Evolutionary conservation across 2,797 vertebrate genomes (phyloP).

Genomic region (Onychomys leucogaster): DNA sequence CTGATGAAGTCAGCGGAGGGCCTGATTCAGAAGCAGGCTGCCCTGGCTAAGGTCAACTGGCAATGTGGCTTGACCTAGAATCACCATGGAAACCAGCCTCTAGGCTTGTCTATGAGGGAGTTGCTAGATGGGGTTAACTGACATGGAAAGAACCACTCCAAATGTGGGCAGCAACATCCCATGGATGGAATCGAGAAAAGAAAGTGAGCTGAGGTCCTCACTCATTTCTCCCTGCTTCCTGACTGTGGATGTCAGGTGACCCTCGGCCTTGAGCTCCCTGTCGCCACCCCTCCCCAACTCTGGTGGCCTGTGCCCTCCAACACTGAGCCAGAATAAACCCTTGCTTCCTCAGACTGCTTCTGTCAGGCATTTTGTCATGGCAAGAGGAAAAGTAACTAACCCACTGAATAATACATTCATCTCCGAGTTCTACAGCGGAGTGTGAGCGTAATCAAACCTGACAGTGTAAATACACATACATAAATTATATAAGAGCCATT

Average conservation of each 20-base stretch:
- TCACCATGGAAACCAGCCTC: background rate
- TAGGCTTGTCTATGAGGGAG: background rate
- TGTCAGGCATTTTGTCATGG: background rate
- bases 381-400: background rate
- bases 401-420: background rate
- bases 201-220: background rate
- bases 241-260: too few relatives aligned
- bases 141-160: background rate
- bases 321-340: background rate
- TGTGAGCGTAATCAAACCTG: background rate
- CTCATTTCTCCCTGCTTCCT: background rate
- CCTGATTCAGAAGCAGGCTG: background rate
- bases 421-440: background rate
- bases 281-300: background rate
- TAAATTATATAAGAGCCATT: background rate
- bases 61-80: background rate
- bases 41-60: background rate
- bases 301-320: background rate
- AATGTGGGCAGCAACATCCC: background rate
- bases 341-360: background rate
- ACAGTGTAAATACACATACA: background rate
- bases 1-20: too few relatives aligned
- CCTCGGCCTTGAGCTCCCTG: background rate
- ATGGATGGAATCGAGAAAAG: too few relatives aligned
- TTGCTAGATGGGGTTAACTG: background rate